A percentile compares a stretch with the other conserved stretches of the same genome.
phyloP scores from a whole-genome alignment of 1,140 invertebrate species.

The Rhizoglyphus robini region DNA sequence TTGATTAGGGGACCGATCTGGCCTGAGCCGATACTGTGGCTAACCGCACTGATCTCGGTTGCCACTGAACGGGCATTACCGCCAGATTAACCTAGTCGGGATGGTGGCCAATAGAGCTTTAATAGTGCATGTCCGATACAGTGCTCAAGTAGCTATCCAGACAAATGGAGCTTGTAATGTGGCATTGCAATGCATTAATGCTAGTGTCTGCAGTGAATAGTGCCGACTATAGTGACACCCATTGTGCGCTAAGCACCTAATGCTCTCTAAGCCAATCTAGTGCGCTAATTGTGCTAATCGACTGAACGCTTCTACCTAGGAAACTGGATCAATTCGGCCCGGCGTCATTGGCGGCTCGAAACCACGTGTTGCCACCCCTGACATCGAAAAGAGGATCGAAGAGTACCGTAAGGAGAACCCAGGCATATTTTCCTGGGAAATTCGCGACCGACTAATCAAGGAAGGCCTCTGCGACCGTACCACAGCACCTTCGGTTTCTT shows the following conservation, averaged over 20 bases:
- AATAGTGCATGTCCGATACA: too few species aligned
- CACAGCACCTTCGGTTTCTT: constrained; percentile 67
- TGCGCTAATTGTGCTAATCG: not conserved
- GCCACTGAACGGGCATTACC: too few species aligned
- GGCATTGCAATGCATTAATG: too few species aligned
- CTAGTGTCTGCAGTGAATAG: not conserved
- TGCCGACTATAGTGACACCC: not conserved
- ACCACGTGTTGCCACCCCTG: constrained; percentile 66
- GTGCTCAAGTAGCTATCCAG: too few species aligned
- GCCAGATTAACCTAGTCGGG: too few species aligned
- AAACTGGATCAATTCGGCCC: constrained; percentile 76
- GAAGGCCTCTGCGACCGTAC: constrained; percentile 69
- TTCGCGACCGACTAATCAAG: constrained; percentile 57
- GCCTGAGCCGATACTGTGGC: not conserved
- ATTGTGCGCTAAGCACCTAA: not conserved
- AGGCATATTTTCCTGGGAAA: constrained; percentile 91
- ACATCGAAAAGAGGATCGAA: constrained; percentile 78
- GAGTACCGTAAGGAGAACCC: constrained; percentile 82
- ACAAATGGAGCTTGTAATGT: too few species aligned
- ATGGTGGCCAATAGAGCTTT: too few species aligned
- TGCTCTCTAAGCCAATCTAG: not conserved
- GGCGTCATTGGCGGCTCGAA: constrained; percentile 78
- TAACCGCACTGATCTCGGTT: not conserved
- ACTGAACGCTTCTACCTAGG: constrained; percentile 32
- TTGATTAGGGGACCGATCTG: not conserved